Conservation (phyloP, 2,888 invertebrate species). For the Aromia moschata region DNA sequence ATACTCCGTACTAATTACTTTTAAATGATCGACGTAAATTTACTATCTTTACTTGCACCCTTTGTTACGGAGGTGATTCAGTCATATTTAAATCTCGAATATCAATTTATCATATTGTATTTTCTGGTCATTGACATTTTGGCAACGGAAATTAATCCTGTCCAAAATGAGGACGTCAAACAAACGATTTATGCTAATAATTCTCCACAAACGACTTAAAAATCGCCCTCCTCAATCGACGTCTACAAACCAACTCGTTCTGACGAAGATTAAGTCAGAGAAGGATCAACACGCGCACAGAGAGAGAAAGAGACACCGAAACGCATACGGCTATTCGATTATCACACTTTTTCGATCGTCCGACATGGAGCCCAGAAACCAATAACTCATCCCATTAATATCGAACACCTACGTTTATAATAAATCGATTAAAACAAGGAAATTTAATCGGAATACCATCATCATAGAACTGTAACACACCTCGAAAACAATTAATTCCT, state of each 20-base stretch:
- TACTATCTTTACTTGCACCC: too few species aligned
- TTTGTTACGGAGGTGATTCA: too few species aligned
- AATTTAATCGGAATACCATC: slow-evolving; percentile 61
- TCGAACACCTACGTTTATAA: slow-evolving; percentile 59
- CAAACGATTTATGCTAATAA: slow-evolving; percentile 33
- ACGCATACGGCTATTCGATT: slow-evolving; percentile 15
- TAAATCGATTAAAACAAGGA: slow-evolving; percentile 61
- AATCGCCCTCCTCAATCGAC: slow-evolving; percentile 36
- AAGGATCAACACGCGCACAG: too few species aligned
- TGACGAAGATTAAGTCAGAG: too few species aligned
- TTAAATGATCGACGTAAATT: too few species aligned
- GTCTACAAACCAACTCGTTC: slow-evolving; percentile 30
- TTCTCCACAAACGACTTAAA: slow-evolving; percentile 29
- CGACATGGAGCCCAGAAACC: slow-evolving; percentile 20
- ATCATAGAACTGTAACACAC: slow-evolving; percentile 58
- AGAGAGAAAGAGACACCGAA: slow-evolving; percentile 9
- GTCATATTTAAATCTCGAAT: too few species aligned
- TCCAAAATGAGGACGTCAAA: too few species aligned
- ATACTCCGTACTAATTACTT: too few species aligned
- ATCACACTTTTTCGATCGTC: slow-evolving; percentile 27
- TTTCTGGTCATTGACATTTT: too few species aligned
- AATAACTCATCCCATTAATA: slow-evolving; percentile 57
- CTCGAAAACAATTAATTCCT: slow-evolving; percentile 63
- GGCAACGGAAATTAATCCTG: too few species aligned
- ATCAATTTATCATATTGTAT: too few species aligned